Conservation (phyloP, 2,888 invertebrate genomes). For the Caenorhabditis sp. region DNA sequence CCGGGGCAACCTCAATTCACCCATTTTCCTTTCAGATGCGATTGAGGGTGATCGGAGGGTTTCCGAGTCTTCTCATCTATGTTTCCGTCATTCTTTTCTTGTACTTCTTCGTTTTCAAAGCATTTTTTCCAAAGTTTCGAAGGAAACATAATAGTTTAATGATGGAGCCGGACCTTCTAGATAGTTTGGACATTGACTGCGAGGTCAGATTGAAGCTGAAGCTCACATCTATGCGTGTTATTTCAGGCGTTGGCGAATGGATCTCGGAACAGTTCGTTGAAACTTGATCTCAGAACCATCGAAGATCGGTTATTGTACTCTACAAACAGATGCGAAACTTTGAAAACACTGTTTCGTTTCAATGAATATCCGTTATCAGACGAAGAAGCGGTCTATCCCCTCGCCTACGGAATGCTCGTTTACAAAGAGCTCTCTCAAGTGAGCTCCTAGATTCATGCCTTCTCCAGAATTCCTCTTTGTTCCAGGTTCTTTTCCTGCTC, state of each 20-base stretch:
- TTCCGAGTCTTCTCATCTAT: not conserved
- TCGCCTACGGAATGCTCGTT: slow-evolving; percentile 59
- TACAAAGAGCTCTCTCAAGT: slow-evolving; percentile 56
- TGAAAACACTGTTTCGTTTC: slow-evolving; percentile 45
- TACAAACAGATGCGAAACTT: slow-evolving; percentile 36
- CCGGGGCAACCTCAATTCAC: not conserved
- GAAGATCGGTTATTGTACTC: slow-evolving; percentile 34
- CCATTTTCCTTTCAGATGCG: slow-evolving; percentile 12
- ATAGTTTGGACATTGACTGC: slow-evolving; percentile 30
- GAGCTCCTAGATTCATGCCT: not conserved
- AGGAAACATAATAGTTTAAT: not conserved
- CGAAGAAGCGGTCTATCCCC: slow-evolving; percentile 51
- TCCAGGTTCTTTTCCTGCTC: slow-evolving; percentile 68
- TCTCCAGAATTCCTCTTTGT: not conserved
- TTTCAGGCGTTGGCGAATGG: not conserved
- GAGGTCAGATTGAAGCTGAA: too few species aligned
- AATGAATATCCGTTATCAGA: slow-evolving; percentile 18
- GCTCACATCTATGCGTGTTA: too few species aligned
- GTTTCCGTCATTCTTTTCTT: not conserved
- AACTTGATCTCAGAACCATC: slow-evolving; percentile 3
- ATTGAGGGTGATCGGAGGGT: not conserved
- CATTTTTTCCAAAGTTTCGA: not conserved
- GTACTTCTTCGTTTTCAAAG: slow-evolving; percentile 17
- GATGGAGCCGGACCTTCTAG: slow-evolving; percentile 15
- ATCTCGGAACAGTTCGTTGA: not conserved